phyloP scores from a whole-genome alignment of 2,888 invertebrate species.

The Parelbella ahira region DNA sequence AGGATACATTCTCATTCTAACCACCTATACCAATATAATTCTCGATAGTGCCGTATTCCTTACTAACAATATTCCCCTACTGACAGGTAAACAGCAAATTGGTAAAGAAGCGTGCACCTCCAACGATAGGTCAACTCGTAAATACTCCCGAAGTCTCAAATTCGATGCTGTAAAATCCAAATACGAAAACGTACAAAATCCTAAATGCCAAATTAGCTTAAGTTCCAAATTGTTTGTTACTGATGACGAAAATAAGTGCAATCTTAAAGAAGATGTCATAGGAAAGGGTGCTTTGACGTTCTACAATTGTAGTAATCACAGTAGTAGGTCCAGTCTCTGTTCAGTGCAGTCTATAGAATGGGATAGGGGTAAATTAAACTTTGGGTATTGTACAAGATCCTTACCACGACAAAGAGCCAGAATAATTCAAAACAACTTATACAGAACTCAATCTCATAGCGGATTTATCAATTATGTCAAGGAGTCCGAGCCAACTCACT shows the following conservation, averaged over 20 bases:
- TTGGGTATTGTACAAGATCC: conserved; percentile 47
- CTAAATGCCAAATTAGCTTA: conserved; percentile 64
- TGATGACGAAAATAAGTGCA: conserved; percentile 16
- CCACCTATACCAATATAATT: too few relatives aligned
- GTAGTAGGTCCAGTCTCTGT: conserved; percentile 56
- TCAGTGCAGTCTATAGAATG: conserved; percentile 68
- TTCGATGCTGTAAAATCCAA: conserved; percentile 49
- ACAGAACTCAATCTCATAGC: conserved; percentile 63
- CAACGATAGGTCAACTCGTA: conserved; percentile 37
- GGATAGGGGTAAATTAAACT: conserved; percentile 54
- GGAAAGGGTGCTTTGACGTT: conserved; percentile 29
- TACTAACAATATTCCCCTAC: conserved; percentile 25
- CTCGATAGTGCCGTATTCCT: too few relatives aligned
- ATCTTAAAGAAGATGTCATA: not conserved
- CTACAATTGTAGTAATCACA: conserved; percentile 39
- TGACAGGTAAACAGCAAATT: conserved; percentile 50
- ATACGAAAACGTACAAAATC: conserved; percentile 46
- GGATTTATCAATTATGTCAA: conserved; percentile 63
- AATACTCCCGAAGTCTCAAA: conserved; percentile 53
- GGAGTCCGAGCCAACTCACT: conserved; percentile 64
- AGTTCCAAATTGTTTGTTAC: conserved; percentile 37
- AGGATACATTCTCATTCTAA: too few relatives aligned
- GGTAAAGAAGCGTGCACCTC: conserved; percentile 32
- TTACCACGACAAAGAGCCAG: conserved; percentile 43
- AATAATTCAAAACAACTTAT: conserved; percentile 35